Conservation (phyloP, 2,113 vertebrate species). For the Hydrochoerus hydrochaeris region DNA sequence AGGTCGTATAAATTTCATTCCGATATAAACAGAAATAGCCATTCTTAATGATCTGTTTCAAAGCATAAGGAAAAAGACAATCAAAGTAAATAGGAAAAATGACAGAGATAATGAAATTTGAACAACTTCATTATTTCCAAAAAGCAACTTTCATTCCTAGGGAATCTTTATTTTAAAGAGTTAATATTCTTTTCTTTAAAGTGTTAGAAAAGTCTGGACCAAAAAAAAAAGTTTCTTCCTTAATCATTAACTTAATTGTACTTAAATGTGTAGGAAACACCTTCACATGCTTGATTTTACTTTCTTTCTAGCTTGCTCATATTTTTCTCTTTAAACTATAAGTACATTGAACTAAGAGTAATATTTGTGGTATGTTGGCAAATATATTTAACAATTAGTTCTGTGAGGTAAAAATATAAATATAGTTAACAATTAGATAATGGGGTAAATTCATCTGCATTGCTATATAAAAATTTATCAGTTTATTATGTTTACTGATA, state of each 20-base stretch:
- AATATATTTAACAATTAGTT: no score
- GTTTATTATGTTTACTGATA: not conserved
- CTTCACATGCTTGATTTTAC: not conserved
- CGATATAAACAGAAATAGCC: not conserved
- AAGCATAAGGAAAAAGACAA: not conserved
- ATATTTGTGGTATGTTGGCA: not conserved
- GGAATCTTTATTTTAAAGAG: no score
- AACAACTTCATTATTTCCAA: not conserved
- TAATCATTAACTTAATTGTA: not conserved
- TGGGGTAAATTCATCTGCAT: not conserved
- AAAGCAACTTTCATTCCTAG: not conserved
- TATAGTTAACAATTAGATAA: no score
- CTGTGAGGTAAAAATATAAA: not conserved
- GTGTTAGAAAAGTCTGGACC: not conserved
- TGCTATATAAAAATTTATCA: no score
- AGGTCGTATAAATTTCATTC: not conserved
- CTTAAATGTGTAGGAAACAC: not conserved
- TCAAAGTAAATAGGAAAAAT: conserved; percentile 48
- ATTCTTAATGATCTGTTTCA: conserved; percentile 4
- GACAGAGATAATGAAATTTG: not conserved
- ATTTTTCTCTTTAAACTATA: not conserved
- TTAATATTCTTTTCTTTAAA: not conserved
- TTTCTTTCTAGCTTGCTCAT: not conserved
- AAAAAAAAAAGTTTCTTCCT: not conserved
- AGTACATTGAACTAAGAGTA: not conserved